Percentiles rank a stretch among this genome's conserved stretches.
Conservation (phyloP, 1,140 invertebrate genomes). For the Drosophila burlai region DNA sequence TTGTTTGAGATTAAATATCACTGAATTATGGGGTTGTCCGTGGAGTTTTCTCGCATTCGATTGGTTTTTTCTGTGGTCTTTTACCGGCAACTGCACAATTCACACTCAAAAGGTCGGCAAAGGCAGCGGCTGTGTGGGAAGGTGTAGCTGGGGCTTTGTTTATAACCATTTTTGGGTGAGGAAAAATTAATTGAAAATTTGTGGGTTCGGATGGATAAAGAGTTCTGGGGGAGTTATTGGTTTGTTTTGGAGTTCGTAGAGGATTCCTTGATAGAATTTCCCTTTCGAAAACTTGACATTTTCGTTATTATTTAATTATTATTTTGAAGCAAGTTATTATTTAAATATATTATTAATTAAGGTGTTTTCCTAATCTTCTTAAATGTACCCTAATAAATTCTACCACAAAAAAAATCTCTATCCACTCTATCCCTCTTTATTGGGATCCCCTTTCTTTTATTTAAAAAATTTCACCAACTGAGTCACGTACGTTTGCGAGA, state of each 20-base stretch:
- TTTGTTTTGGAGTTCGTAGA: neutral
- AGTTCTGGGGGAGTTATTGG: neutral
- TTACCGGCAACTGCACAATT: constrained; percentile 22
- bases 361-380: neutral
- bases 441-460: neutral
- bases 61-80: constrained; percentile 22
- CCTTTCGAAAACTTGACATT: rapidly evolving
- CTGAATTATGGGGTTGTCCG: constrained; percentile 62
- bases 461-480: constrained; percentile 61
- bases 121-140: constrained; percentile 28
- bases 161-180: constrained; percentile 8
- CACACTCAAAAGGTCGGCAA: constrained; percentile 41
- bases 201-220: neutral
- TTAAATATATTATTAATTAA: constrained; percentile 1
- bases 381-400: constrained; percentile 2
- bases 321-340: rapidly evolving
- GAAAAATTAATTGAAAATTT: constrained; percentile 34
- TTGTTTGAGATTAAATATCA: constrained; percentile 71
- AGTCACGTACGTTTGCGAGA: constrained; percentile 61
- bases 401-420: neutral
- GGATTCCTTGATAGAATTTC: neutral
- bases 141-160: constrained; percentile 5
- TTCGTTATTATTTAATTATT: too few relatives aligned
- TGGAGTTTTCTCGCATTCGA: constrained; percentile 30
- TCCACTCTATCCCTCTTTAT: neutral